Evolutionary conservation across 2,113 vertebrate species (phyloP).

Genomic region (Chauna torquata): DNA sequence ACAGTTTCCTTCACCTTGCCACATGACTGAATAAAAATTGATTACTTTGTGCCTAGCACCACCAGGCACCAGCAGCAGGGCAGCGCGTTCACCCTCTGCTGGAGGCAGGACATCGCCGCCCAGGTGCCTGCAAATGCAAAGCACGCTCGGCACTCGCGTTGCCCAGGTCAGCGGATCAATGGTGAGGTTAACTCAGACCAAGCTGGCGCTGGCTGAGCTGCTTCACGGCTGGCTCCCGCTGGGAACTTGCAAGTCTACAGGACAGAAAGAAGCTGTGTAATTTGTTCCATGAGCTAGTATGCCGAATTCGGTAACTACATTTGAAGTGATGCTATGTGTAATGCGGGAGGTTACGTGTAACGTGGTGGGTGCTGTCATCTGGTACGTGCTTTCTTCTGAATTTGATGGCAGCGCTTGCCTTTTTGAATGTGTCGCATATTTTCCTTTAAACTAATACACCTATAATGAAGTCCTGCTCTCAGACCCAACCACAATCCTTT

Average conservation of each 20-base stretch:
- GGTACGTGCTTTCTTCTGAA: too few species aligned
- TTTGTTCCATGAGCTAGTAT: not conserved
- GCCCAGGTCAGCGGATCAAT: not conserved
- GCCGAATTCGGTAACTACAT: too few species aligned
- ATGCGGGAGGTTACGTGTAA: fast-evolving
- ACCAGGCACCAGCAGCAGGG: too few species aligned
- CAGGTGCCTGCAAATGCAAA: not conserved
- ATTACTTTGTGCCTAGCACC: not conserved
- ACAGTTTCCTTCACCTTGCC: not conserved
- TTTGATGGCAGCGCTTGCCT: not conserved
- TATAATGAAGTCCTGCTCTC: not conserved
- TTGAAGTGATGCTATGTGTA: too few species aligned
- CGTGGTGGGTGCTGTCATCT: fast-evolving
- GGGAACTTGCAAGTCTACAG: not conserved
- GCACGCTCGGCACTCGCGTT: not conserved
- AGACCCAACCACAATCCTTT: not conserved
- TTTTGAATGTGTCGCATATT: fast-evolving
- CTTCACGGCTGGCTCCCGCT: not conserved
- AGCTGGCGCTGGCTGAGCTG: not conserved
- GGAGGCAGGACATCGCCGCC: not conserved
- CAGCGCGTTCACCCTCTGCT: not conserved
- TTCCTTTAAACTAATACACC: not conserved
- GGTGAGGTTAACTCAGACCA: not conserved
- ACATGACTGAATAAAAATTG: not conserved
- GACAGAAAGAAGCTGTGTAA: not conserved